Evolutionary conservation across 2,113 vertebrate genomes (phyloP).

Genomic region (Sceloporus undulatus): DNA sequence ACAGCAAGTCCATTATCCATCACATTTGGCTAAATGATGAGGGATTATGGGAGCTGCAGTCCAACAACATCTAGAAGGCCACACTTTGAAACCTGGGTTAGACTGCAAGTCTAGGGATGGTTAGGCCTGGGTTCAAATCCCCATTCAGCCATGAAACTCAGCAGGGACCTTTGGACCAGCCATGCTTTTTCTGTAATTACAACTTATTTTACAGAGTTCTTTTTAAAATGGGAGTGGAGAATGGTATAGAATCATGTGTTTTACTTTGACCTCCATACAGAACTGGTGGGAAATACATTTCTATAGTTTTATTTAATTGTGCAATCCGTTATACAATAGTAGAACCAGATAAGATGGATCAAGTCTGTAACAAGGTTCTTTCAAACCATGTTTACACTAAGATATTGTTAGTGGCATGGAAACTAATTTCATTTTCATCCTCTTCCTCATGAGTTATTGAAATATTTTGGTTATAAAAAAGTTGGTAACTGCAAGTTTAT

Average conservation of each 20-base stretch:
- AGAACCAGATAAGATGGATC: slow-evolving; percentile 17
- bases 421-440: too few relatives aligned
- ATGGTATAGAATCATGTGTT: neutral
- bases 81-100: neutral
- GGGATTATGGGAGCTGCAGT: too few relatives aligned
- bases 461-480: slow-evolving; percentile 27
- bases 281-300: neutral
- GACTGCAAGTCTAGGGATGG: neutral
- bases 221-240: neutral
- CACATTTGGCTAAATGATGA: neutral
- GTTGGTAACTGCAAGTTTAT: slow-evolving; percentile 4
- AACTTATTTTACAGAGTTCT: neutral
- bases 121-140: neutral
- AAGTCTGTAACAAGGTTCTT: slow-evolving; percentile 13
- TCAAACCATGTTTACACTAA: too few relatives aligned
- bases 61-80: too few relatives aligned
- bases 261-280: neutral
- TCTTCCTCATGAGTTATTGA: neutral
- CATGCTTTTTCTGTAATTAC: neutral
- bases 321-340: neutral
- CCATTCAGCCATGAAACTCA: neutral
- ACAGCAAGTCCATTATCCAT: neutral
- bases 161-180: neutral
- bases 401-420: too few relatives aligned
- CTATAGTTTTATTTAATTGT: slow-evolving; percentile 8